Percentiles rank a stretch among this genome's conserved stretches.
phyloP scores from a whole-genome alignment of 1,140 invertebrate species.

The Ephestia elutella region DNA sequence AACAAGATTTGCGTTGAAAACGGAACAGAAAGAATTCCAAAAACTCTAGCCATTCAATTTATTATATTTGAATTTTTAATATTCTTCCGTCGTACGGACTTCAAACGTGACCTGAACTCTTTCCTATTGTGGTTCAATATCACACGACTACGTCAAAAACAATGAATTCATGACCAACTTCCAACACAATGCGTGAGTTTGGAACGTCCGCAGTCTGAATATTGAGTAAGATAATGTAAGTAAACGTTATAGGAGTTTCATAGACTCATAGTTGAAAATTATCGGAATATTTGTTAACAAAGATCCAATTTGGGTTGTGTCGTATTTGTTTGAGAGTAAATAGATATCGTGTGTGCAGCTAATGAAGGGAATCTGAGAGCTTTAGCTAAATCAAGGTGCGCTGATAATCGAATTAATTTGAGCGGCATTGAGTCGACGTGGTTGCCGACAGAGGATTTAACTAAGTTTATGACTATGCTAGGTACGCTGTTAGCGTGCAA shows the following conservation, averaged over 20 bases:
- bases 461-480: conserved; percentile 68
- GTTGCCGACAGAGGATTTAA: conserved; percentile 62
- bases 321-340: conserved; percentile 23
- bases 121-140: conserved; percentile 65
- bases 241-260: conserved; percentile 23
- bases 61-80: conserved; percentile 55
- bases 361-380: conserved; percentile 59
- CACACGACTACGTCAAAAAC: conserved; percentile 65
- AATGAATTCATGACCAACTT: conserved; percentile 69
- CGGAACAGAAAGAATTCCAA: conserved; percentile 69
- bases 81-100: conserved; percentile 50
- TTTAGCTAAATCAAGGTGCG: conserved; percentile 62
- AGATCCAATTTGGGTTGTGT: conserved; percentile 17
- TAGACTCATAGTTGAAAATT: conserved; percentile 15
- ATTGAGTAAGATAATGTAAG: conserved; percentile 48
- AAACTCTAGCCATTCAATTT: conserved; percentile 59
- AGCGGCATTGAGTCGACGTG: conserved; percentile 52
- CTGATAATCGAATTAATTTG: conserved; percentile 70
- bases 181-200: conserved; percentile 49
- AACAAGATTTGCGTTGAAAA: too few species aligned
- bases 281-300: conserved; percentile 1
- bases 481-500: conserved; percentile 61
- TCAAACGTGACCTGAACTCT: conserved; percentile 67
- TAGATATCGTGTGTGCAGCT: conserved; percentile 18
- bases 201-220: conserved; percentile 40